Percentiles rank a stretch among this genome's conserved stretches.
These are phyloP conservation scores for Trochalopteron elliotii DNA, from an alignment of 2,113 vertebrate genomes.

Conservation along the genomic window DNA sequence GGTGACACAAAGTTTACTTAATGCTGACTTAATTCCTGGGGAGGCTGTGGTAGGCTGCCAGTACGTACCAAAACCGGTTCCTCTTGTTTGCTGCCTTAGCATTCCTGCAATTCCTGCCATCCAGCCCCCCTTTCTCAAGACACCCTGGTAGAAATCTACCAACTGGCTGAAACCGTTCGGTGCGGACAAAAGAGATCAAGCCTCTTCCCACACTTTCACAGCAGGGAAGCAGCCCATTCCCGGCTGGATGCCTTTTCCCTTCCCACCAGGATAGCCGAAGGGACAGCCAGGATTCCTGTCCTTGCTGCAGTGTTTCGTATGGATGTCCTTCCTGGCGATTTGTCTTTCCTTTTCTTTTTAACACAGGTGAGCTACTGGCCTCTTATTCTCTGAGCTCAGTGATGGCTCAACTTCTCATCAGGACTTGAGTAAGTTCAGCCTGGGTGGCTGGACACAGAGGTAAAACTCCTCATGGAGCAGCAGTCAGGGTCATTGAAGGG, in stretches of 20 bases:
- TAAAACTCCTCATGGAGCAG: background rate
- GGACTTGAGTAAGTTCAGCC: background rate
- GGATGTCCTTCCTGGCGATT: background rate
- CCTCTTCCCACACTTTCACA: accelerated
- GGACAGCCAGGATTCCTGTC: background rate
- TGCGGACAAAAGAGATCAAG: background rate
- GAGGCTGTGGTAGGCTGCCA: background rate
- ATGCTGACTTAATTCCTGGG: background rate
- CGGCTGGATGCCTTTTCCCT: background rate
- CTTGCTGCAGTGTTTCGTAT: background rate
- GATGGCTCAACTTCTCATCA: background rate
- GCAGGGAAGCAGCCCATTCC: background rate
- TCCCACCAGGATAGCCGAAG: background rate
- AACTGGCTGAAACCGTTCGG: background rate
- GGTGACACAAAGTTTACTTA: background rate
- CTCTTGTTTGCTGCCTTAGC: background rate
- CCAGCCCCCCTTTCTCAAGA: background rate
- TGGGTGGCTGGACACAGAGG: background rate
- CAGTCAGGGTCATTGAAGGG: background rate
- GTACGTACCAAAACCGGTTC: background rate
- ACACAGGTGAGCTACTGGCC: background rate
- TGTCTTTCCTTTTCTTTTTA: background rate
- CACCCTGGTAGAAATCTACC: background rate
- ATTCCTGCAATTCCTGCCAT: background rate
- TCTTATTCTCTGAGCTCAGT: background rate